These are phyloP conservation scores for Sphyrna mokarran DNA, from an alignment of 2,113 vertebrate species.

Conservation along the genomic window DNA sequence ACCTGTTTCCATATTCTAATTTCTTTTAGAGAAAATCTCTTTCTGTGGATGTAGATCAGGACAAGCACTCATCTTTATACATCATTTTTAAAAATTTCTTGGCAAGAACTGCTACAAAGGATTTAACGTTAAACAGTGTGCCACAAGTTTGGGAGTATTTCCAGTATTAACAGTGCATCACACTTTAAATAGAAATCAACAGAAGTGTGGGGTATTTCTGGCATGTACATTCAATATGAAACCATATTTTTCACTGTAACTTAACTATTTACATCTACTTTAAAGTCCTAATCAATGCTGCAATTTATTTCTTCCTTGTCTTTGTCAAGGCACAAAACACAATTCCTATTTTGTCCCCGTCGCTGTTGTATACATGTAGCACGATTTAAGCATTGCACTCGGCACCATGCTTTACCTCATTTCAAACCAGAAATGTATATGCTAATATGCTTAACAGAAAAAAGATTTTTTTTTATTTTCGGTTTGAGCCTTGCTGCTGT, in stretches of 20 bases:
- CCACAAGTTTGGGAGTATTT: slow-evolving; percentile 26
- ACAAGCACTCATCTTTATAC: not conserved
- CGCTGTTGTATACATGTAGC: slow-evolving; percentile 74
- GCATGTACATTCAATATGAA: slow-evolving; percentile 13
- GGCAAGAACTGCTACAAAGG: not conserved
- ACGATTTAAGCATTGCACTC: slow-evolving; percentile 86
- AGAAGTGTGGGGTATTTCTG: not conserved
- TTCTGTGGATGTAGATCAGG: not conserved
- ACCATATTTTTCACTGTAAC: slow-evolving; percentile 28
- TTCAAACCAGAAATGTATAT: slow-evolving; percentile 65
- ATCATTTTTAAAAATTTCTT: not conserved
- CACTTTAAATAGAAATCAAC: not conserved
- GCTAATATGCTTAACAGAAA: slow-evolving; percentile 57
- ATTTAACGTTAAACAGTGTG: not conserved
- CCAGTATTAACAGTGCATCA: slow-evolving; percentile 26
- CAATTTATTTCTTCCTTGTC: slow-evolving; percentile 40
- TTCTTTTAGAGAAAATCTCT: not conserved
- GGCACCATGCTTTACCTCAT: slow-evolving; percentile 90
- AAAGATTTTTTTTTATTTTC: slow-evolving; percentile 46
- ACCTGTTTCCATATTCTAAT: not conserved
- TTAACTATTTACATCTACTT: slow-evolving; percentile 15
- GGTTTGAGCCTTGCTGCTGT: slow-evolving; percentile 79
- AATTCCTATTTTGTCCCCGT: slow-evolving; percentile 43
- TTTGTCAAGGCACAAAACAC: slow-evolving; percentile 45
- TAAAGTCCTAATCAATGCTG: slow-evolving; percentile 36